A percentile compares a stretch with the other conserved stretches of the same genome.
Evolutionary conservation across 1,140 invertebrate genomes (phyloP).

Genomic region (Pseudomyrmex pallidus): DNA sequence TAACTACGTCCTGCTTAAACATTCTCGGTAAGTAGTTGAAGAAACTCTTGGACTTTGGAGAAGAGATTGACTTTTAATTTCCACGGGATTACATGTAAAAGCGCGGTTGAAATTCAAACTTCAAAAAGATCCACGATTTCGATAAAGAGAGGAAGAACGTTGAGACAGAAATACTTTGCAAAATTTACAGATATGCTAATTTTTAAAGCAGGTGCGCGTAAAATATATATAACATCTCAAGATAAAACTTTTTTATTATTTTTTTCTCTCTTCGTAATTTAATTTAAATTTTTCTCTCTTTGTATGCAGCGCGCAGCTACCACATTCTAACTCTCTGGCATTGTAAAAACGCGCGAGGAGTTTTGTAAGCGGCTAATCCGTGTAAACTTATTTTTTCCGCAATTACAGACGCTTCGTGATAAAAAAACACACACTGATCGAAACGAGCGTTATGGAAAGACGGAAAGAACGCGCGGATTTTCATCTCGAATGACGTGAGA

Average conservation of each 20-base stretch:
- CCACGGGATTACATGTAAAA: background rate
- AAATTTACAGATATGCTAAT: too few relatives aligned
- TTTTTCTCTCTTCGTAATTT: background rate
- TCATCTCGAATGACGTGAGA: constrained; percentile 73
- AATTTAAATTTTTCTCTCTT: constrained; percentile 18
- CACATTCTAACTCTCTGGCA: background rate
- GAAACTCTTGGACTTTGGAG: background rate
- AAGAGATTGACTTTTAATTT: constrained; percentile 5
- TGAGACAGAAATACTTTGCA: too few relatives aligned
- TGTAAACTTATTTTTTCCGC: constrained; percentile 21
- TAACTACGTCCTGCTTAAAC: background rate
- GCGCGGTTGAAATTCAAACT: background rate
- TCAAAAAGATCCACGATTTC: background rate
- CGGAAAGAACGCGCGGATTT: constrained; percentile 53
- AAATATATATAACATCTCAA: too few relatives aligned
- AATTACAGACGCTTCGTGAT: constrained; percentile 47
- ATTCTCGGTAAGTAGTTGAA: background rate
- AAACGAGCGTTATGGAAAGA: constrained; percentile 22
- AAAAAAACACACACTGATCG: constrained; percentile 27
- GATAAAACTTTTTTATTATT: constrained; percentile 1
- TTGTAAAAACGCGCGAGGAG: constrained; percentile 10
- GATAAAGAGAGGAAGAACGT: background rate
- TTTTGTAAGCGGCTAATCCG: constrained; percentile 30
- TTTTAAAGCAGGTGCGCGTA: too few relatives aligned
- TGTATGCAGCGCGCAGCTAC: background rate